Base-by-base conservation (phyloP, 2,888 invertebrate genomes). In the Scaptomyza cyrtandrae region DNA sequence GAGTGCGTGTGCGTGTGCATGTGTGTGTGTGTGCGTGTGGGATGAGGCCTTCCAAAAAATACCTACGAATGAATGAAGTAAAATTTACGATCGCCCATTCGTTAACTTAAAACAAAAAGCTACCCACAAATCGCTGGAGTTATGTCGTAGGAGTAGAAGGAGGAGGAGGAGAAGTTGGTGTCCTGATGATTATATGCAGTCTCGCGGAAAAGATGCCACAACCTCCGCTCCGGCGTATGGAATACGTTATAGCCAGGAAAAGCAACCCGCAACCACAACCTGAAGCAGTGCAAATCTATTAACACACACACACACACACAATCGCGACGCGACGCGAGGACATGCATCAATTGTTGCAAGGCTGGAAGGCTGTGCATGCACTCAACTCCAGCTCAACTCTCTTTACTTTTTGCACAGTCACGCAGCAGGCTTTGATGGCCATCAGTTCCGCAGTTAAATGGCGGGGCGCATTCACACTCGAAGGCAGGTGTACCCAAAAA, bases 11-110 rank as follows among this genome's bases (percentile, higher is more conserved):
- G 24, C 3, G 24, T 3, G 3, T 24, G 24, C 3, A 24, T 24
- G 24, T 2, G 24, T 24, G n/a, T n/a, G 59, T 63, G 31, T 41
- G 24, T 24, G 3, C n/a, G n/a, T n/a, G n/a, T n/a, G n/a, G n/a
- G 52, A 46, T 37, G 11, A 35, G 55, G 64, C 33, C 33, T 33
- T 33, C 33, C 10, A 33, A 33, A 43, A 37, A 57, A 71, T 66
- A 69, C 66, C 69, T 48, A 39, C 63, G 65, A 55, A 72, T 69
- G 83, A 86, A 81, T 79, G 83, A 83, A 85, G 86, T 80, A 71
- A 78, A 86, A 86, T 86, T 86, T 85, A 86, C 86, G 85, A 67
- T 71, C 72, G 58, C 52, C 72, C 78, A 75, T 80, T 75, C 70
- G 74, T 57, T 58, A 79, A 79, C 77, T 16, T 66, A 83, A 83